Percentiles rank a stretch among this genome's conserved stretches.
These are phyloP conservation scores for Xylota segnis DNA, from an alignment of 2,888 invertebrate species.

Conservation along the genomic window DNA sequence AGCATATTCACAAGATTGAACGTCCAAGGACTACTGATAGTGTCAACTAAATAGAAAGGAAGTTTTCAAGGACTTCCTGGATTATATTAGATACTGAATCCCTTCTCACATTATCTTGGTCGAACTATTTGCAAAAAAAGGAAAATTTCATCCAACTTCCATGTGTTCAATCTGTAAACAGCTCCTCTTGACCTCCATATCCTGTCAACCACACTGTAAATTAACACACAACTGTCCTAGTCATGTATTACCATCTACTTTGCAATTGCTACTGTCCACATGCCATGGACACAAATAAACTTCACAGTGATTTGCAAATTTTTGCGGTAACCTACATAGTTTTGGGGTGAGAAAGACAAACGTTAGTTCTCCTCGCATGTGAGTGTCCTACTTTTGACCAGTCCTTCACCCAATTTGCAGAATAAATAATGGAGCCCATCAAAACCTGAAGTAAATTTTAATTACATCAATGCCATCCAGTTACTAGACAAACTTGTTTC, in stretches of 20 bases:
- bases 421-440: conserved; percentile 40
- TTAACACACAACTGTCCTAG: conserved; percentile 2
- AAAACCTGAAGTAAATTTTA: conserved; percentile 44
- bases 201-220: conserved; percentile 24
- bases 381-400: conserved; percentile 8
- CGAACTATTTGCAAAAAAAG: no score
- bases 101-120: no score
- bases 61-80: no score
- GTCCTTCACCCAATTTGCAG: conserved; percentile 53
- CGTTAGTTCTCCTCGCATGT: neutral
- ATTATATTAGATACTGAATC: no score
- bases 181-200: neutral
- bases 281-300: conserved; percentile 34
- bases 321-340: conserved; percentile 52
- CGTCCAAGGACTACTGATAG: no score
- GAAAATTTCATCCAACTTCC: no score
- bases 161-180: no score
- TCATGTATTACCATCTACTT: conserved; percentile 36
- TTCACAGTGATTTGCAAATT: conserved; percentile 59
- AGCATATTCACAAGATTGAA: no score
- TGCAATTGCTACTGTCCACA: conserved; percentile 15
- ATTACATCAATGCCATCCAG: conserved; percentile 21
- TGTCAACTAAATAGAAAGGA: no score
- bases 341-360: conserved; percentile 14
- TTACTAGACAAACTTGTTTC: conserved; percentile 13